Evolutionary conservation across 2,113 vertebrate genomes (phyloP).

Genomic region (Syngnathus typhle): DNA sequence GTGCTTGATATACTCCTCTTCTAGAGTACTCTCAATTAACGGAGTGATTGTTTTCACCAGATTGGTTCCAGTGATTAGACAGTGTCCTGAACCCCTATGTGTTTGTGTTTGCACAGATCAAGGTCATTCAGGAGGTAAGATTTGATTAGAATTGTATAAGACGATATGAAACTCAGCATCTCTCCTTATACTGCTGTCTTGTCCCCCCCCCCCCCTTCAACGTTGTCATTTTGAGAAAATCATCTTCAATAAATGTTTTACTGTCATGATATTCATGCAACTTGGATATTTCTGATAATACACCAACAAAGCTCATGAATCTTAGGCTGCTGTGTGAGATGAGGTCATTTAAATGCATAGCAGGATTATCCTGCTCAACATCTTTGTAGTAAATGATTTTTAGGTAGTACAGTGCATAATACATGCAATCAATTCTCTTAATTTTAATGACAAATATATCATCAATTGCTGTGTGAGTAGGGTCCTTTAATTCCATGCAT

Average conservation of each 20-base stretch:
- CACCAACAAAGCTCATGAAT: slow-evolving; percentile 46
- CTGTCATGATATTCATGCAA: slow-evolving; percentile 31
- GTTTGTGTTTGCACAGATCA: slow-evolving; percentile 34
- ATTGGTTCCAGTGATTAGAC: slow-evolving; percentile 60
- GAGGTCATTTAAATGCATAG: slow-evolving; percentile 58
- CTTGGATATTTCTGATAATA: slow-evolving; percentile 48
- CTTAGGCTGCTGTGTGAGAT: slow-evolving; percentile 34
- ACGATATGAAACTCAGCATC: slow-evolving; percentile 24
- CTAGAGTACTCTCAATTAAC: slow-evolving; percentile 70
- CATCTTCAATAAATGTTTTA: slow-evolving; percentile 53
- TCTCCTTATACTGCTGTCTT: slow-evolving; percentile 22
- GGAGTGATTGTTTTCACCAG: slow-evolving; percentile 64
- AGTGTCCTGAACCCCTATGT: slow-evolving; percentile 12
- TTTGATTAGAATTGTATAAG: slow-evolving; percentile 39
- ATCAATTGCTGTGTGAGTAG: slow-evolving; percentile 6
- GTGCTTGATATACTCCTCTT: slow-evolving; percentile 49
- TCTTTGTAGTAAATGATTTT: slow-evolving; percentile 38
- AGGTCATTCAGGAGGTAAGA: slow-evolving; percentile 44
- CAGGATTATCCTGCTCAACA: slow-evolving; percentile 26
- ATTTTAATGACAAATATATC: background rate
- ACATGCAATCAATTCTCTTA: slow-evolving; percentile 5
- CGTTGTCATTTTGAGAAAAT: slow-evolving; percentile 30
- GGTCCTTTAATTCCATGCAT: slow-evolving; percentile 16
- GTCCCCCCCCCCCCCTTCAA: background rate
- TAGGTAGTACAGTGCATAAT: slow-evolving; percentile 18